Evolutionary conservation across 1,140 invertebrate species (phyloP).

Genomic region (Drosophila nebulosa): DNA sequence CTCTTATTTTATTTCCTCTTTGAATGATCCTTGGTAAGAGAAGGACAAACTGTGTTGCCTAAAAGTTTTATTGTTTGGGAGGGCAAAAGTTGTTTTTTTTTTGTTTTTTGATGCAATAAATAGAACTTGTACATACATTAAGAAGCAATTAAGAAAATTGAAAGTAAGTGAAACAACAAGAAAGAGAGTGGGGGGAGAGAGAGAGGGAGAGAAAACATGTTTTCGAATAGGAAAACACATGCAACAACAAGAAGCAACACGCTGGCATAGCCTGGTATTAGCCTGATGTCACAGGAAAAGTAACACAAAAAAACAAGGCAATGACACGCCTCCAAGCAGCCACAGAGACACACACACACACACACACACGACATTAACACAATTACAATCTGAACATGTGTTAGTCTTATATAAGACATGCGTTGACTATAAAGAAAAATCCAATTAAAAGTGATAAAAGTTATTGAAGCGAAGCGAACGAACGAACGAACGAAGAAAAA

Average conservation of each 20-base stretch:
- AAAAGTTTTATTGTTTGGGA: too few relatives aligned
- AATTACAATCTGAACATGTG: slow-evolving; percentile 73
- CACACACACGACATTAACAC: slow-evolving; percentile 52
- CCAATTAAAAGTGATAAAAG: slow-evolving; percentile 79
- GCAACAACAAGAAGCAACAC: slow-evolving; percentile 7
- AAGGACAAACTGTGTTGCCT: too few relatives aligned
- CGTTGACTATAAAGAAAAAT: slow-evolving; percentile 77
- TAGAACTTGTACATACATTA: slow-evolving; percentile 28
- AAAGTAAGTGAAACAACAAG: slow-evolving; percentile 35
- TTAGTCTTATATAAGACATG: slow-evolving; percentile 69
- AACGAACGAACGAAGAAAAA: slow-evolving; percentile 2
- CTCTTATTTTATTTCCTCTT: too few relatives aligned
- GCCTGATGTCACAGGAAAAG: slow-evolving; percentile 52
- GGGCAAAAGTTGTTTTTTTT: background rate
- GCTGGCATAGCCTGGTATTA: slow-evolving; percentile 44
- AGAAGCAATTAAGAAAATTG: slow-evolving; percentile 70
- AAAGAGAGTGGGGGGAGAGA: too few relatives aligned
- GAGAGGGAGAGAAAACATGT: too few relatives aligned
- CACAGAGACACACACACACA: background rate
- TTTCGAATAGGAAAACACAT: slow-evolving; percentile 17
- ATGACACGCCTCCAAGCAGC: slow-evolving; percentile 10
- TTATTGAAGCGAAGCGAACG: slow-evolving; percentile 62
- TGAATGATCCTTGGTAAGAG: too few relatives aligned
- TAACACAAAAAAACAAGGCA: slow-evolving; percentile 22
- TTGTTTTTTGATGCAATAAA: background rate